These are phyloP conservation scores for Melitaea athalia DNA, from an alignment of 2,888 invertebrate species.

Conservation along the genomic window DNA sequence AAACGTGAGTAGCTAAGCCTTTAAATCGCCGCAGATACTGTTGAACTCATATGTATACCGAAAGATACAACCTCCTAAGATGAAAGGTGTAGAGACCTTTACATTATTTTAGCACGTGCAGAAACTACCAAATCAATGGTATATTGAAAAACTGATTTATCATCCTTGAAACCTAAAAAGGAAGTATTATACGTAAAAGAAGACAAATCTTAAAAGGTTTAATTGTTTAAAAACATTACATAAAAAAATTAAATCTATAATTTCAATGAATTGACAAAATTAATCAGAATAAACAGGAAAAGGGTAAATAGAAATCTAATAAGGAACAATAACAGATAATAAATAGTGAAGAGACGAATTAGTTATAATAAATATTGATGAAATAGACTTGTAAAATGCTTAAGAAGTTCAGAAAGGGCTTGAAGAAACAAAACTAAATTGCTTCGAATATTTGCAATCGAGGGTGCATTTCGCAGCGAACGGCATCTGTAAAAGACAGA, in stretches of 20 bases:
- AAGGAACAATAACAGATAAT: too few relatives aligned
- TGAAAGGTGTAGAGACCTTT: neutral
- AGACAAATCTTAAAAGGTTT: neutral
- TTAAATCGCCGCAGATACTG: neutral
- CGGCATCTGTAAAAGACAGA: constrained; percentile 77
- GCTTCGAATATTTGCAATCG: neutral
- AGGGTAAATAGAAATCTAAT: too few relatives aligned
- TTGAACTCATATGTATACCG: neutral
- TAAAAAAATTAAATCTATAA: neutral
- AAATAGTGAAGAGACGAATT: too few relatives aligned
- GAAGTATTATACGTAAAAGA: too few relatives aligned
- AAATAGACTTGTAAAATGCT: too few relatives aligned
- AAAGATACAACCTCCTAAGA: neutral
- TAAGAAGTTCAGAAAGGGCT: neutral
- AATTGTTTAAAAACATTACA: neutral
- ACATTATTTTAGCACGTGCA: neutral
- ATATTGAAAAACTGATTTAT: too few relatives aligned
- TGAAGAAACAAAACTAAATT: neutral
- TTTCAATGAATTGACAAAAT: too few relatives aligned
- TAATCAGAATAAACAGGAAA: too few relatives aligned
- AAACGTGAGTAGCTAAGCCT: constrained; percentile 10
- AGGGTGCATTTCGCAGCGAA: constrained; percentile 46
- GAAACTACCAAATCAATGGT: neutral
- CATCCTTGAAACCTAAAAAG: too few relatives aligned
- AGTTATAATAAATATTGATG: neutral